A percentile compares a stretch with the other conserved stretches of the same genome.
Conservation (phyloP, 2,797 vertebrate species). For the Iguana delicatissima region DNA sequence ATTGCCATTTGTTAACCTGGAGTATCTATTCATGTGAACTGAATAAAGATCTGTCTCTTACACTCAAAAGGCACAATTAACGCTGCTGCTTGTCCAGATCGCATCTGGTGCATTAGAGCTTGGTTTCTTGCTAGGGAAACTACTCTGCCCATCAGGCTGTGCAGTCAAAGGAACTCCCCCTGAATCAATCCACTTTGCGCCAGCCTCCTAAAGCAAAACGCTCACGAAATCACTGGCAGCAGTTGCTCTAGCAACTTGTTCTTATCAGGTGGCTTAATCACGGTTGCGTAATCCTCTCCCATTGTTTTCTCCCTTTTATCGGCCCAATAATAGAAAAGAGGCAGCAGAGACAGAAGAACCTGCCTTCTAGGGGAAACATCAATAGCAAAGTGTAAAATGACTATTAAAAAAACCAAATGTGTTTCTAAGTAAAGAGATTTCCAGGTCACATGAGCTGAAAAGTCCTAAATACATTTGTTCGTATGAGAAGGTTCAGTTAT, state of each 20-base stretch:
- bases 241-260: constrained; percentile 22
- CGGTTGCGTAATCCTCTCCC: constrained; percentile 14
- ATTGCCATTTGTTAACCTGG: background rate
- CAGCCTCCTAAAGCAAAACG: constrained; percentile 8
- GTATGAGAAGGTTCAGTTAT: too few species aligned
- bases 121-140: constrained; percentile 42
- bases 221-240: constrained; percentile 41
- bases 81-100: constrained; percentile 3
- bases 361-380: constrained; percentile 36
- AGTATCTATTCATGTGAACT: background rate
- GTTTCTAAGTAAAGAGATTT: constrained; percentile 29
- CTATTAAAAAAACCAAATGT: background rate
- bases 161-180: constrained; percentile 21
- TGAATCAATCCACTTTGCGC: constrained; percentile 20
- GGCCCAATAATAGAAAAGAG: constrained; percentile 14
- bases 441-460: background rate
- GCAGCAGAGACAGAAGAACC: constrained; percentile 18
- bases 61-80: background rate
- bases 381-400: background rate
- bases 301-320: constrained; percentile 37
- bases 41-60: background rate
- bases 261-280: constrained; percentile 30
- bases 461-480: background rate
- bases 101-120: constrained; percentile 34
- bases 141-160: background rate